These are phyloP conservation scores for Parnassius apollo DNA, from an alignment of 2,888 invertebrate species.

Conservation along the genomic window DNA sequence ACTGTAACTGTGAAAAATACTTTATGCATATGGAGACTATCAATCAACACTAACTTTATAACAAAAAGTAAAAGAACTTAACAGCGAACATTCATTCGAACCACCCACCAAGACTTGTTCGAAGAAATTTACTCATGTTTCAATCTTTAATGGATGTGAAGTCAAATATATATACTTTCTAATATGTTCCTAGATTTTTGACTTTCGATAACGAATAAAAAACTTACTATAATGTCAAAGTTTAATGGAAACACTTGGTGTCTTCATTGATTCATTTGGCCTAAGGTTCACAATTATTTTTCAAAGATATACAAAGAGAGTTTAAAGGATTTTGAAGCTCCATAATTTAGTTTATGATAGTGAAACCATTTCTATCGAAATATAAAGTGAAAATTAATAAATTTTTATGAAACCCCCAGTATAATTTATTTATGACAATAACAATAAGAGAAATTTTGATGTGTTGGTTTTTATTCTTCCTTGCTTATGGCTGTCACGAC, in stretches of 20 bases:
- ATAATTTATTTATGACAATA: neutral
- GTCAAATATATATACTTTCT: too few relatives aligned
- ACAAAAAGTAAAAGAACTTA: neutral
- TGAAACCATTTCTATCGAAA: neutral
- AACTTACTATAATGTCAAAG: too few relatives aligned
- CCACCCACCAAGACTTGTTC: slow-evolving; percentile 1
- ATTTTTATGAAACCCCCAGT: slow-evolving; percentile 2
- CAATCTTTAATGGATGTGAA: too few relatives aligned
- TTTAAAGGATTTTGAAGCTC: neutral
- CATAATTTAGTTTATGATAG: neutral
- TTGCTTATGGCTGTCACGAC: slow-evolving; percentile 3
- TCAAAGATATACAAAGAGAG: neutral
- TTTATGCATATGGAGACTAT: neutral
- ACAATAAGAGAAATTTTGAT: slow-evolving; percentile 17
- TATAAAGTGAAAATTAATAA: slow-evolving; percentile 5
- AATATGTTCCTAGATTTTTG: too few relatives aligned
- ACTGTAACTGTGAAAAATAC: neutral
- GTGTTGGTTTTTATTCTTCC: neutral
- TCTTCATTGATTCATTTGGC: too few relatives aligned
- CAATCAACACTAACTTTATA: neutral
- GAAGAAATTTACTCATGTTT: neutral
- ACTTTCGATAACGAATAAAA: too few relatives aligned
- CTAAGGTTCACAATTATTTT: neutral
- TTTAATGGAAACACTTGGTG: too few relatives aligned
- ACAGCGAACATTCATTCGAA: neutral